Evolutionary conservation across 2,888 invertebrate species (phyloP).

Genomic region (Elegia similella): DNA sequence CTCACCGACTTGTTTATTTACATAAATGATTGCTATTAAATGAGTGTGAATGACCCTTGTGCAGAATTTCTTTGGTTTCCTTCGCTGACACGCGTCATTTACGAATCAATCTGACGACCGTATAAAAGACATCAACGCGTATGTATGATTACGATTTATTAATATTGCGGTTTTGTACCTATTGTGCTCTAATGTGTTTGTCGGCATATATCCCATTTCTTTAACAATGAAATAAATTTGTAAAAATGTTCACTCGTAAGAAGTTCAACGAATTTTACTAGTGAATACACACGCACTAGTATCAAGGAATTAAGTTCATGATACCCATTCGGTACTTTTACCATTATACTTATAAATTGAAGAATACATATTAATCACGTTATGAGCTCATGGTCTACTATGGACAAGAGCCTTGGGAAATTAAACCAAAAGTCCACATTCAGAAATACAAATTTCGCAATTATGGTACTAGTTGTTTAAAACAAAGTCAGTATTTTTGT

Average conservation of each 20-base stretch:
- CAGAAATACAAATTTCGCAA: too few species aligned
- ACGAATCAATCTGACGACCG: constrained; percentile 36
- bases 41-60: constrained; percentile 28
- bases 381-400: too few species aligned
- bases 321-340: too few species aligned
- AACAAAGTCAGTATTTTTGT: constrained; percentile 11
- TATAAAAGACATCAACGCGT: constrained; percentile 73
- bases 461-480: too few species aligned
- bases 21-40: constrained; percentile 40
- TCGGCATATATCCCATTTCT: not conserved
- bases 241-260: too few species aligned
- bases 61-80: constrained; percentile 30
- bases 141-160: constrained; percentile 21
- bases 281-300: too few species aligned
- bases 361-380: too few species aligned
- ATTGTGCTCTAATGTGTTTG: not conserved
- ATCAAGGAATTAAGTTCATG: too few species aligned
- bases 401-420: too few species aligned
- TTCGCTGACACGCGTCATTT: not conserved
- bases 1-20: constrained; percentile 45
- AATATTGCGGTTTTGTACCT: not conserved
- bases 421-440: too few species aligned
- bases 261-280: too few species aligned
- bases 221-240: not conserved
- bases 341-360: too few species aligned